These are phyloP conservation scores for Andricus quercusramuli DNA, from an alignment of 2,888 invertebrate species.

Conservation along the genomic window DNA sequence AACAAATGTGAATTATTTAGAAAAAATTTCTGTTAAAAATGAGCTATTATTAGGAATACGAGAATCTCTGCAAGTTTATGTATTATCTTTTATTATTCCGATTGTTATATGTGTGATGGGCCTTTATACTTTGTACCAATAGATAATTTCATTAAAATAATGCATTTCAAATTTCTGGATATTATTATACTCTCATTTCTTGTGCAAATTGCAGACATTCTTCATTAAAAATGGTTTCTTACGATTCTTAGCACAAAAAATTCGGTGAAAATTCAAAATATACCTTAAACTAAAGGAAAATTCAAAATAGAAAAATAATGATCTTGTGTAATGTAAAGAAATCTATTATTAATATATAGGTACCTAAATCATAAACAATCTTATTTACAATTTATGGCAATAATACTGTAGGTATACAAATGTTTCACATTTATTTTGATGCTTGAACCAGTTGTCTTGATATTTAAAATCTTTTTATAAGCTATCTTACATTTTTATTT, in stretches of 20 bases:
- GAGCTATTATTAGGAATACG: background rate
- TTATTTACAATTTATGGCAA: background rate
- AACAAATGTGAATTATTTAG: background rate
- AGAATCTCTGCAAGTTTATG: background rate
- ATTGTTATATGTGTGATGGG: background rate
- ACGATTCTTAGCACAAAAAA: no score
- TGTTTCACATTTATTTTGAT: slow-evolving; percentile 7
- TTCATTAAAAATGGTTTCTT: no score
- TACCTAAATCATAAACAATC: background rate
- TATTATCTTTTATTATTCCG: background rate
- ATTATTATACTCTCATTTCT: background rate
- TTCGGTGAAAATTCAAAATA: no score
- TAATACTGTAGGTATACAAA: slow-evolving; percentile 5
- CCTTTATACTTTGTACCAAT: background rate
- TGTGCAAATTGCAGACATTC: no score
- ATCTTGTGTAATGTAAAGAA: background rate
- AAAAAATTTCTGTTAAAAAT: background rate
- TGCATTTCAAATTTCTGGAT: background rate
- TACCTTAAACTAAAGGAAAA: background rate
- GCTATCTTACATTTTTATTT: no score
- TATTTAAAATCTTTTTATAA: background rate
- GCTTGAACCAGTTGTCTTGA: background rate
- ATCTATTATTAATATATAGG: background rate
- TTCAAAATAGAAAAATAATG: background rate
- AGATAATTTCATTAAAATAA: slow-evolving; percentile 3